Evolutionary conservation across 2,888 invertebrate genomes (phyloP).

Genomic region (Ischnus inquisitorius): DNA sequence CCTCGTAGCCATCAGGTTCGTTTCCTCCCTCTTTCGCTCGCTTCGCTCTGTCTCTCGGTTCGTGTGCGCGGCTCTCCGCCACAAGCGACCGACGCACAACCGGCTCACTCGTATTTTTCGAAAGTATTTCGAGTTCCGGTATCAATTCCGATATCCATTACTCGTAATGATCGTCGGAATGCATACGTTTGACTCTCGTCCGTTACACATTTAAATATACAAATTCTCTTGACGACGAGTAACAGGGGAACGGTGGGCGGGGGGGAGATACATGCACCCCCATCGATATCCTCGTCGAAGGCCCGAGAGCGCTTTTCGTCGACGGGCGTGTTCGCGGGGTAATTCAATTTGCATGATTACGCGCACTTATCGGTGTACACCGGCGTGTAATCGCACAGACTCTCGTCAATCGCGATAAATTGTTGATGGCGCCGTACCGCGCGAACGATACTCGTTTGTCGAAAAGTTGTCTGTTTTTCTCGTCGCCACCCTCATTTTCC

Average conservation of each 20-base stretch:
- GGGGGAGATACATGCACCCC: conserved; percentile 10
- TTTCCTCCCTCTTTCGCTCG: conserved; percentile 14
- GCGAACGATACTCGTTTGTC: conserved; percentile 42
- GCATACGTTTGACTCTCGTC: conserved; percentile 66
- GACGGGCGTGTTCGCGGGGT: conserved; percentile 52
- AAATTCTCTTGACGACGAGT: conserved; percentile 58
- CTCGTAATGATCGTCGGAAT: conserved; percentile 71
- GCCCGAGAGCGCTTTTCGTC: conserved; percentile 30
- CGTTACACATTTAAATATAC: conserved; percentile 69
- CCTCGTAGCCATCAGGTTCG: conserved; percentile 40
- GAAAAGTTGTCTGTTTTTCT: conserved; percentile 48
- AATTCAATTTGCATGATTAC: conserved; percentile 75
- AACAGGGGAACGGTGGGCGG: not conserved
- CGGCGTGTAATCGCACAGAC: conserved; percentile 71
- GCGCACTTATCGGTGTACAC: conserved; percentile 71
- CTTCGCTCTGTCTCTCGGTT: not conserved
- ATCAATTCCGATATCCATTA: conserved; percentile 74
- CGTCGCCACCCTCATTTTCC: conserved; percentile 26
- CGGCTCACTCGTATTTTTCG: conserved; percentile 52
- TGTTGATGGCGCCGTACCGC: conserved; percentile 60
- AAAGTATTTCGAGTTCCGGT: conserved; percentile 60
- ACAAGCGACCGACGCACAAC: conserved; percentile 67
- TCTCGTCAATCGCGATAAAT: conserved; percentile 69
- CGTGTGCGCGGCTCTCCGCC: not conserved
- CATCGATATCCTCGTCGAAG: not conserved